Evolutionary conservation across 2,888 invertebrate genomes (phyloP), one percentile per base, ranked within the genome.

Genomic region (Lochmaea crataegi): DNA sequence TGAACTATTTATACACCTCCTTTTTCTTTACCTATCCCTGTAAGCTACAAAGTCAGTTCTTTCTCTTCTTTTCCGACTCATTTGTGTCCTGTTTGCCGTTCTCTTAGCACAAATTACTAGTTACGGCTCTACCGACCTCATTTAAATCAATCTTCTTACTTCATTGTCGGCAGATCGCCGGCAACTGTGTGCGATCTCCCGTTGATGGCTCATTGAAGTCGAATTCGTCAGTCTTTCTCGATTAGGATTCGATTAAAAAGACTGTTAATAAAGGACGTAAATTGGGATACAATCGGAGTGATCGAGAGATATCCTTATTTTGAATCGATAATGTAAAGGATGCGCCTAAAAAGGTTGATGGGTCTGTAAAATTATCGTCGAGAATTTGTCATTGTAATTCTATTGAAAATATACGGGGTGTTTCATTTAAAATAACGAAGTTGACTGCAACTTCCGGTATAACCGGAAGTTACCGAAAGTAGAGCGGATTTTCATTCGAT

Each of bases 271-370:
- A 61, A 42, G 61, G 61, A 42, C 12, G 61, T 41, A 41, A 42
- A 63, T 41, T 42, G 42, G 38, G 61, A 16, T 41, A 63, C 18
- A 38, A 42, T 42, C 16, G 42, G 11, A 63, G 16, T 42, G 61
- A 63, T 63, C 61, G 61, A 16, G 18, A 63, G 61, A 63, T 63
- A 63, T 63, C 41, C 61, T 63, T 63, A 63, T 42, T 63, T 63
- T 12, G 11, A 12, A 63, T 42, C 42, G 61, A 18, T 32, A 32
- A 58, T 14, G 60, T n/a, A 32, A 60, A n/a, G 16, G 60, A 32
- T 60, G n/a, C 56, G 16, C 0, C 32, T 38, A 9, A 22, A 26
- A 26, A 26, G 57, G 57, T 57, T 58, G 9, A 58, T 11, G 12
- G 45, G 45, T 45, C 1, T 58, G 58, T 58, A n/a, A 51, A 51